A percentile compares a stretch with the other conserved stretches of the same genome.
phyloP scores from a whole-genome alignment of 2,888 invertebrate genomes.

The Xestia c-nigrum region DNA sequence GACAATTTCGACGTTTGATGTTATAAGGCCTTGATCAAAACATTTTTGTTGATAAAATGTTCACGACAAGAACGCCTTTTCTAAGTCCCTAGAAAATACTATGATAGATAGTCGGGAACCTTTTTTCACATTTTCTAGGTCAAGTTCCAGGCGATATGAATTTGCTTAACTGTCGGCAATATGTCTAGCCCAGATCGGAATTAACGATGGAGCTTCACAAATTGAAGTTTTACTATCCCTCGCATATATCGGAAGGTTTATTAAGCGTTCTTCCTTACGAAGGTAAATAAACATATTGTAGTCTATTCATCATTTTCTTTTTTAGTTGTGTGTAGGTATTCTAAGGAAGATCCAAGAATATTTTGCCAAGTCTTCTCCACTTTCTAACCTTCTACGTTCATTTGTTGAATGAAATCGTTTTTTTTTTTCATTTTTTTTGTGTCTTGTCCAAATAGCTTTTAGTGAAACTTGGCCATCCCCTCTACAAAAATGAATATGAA shows the following conservation, averaged over 20 bases:
- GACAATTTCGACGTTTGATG: too few species aligned
- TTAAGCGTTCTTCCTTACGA: constrained; percentile 16
- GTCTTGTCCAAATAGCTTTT: constrained; percentile 18
- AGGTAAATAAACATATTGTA: neutral
- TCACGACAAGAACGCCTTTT: constrained; percentile 3
- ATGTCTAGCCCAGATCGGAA: constrained; percentile 41
- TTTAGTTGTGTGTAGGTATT: neutral
- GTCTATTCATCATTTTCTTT: neutral
- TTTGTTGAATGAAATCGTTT: constrained; percentile 23
- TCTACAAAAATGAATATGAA: constrained; percentile 16
- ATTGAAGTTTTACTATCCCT: constrained; percentile 22
- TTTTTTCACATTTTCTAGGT: constrained; percentile 52
- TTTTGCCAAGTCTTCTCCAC: neutral
- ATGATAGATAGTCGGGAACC: constrained; percentile 26
- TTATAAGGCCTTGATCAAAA: constrained; percentile 8
- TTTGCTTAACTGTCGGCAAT: constrained; percentile 50
- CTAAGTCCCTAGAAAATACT: constrained; percentile 11
- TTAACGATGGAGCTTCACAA: constrained; percentile 45
- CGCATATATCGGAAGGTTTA: constrained; percentile 2
- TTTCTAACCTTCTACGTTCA: neutral
- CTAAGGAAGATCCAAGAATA: neutral
- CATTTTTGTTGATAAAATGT: constrained; percentile 11
- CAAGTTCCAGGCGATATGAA: constrained; percentile 42
- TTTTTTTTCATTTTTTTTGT: constrained; percentile 1
- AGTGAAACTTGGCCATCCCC: neutral